These are phyloP conservation scores for Alsophila aescularia DNA, from an alignment of 2,888 invertebrate genomes.

Conservation along the genomic window DNA sequence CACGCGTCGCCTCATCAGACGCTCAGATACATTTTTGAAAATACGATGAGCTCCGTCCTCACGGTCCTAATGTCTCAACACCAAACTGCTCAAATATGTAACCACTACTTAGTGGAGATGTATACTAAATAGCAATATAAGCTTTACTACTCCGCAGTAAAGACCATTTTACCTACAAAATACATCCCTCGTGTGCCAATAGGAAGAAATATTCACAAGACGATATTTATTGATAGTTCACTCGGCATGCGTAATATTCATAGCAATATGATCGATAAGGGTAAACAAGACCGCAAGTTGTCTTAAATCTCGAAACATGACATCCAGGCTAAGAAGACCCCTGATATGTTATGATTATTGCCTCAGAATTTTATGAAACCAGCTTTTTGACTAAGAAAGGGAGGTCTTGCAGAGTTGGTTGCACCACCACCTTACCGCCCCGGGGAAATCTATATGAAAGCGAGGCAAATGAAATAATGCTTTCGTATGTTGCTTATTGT, in stretches of 20 bases:
- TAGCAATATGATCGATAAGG: conserved; percentile 46
- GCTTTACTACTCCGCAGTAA: neutral
- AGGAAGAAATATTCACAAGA: conserved; percentile 22
- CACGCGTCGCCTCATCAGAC: too few species aligned
- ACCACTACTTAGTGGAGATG: too few species aligned
- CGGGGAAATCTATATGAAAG: conserved; percentile 54
- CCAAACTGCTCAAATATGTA: too few species aligned
- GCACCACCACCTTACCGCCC: conserved; percentile 35
- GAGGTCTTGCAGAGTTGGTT: conserved; percentile 30
- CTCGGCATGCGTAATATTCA: conserved; percentile 33
- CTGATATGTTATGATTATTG: conserved; percentile 22
- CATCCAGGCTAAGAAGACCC: conserved; percentile 30
- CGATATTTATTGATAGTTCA: conserved; percentile 37
- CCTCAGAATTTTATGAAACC: conserved; percentile 12
- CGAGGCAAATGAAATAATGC: conserved; percentile 53
- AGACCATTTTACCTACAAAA: neutral
- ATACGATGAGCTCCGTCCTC: too few species aligned
- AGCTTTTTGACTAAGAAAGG: conserved; percentile 6
- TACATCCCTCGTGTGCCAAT: conserved; percentile 1
- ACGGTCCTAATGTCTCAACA: too few species aligned
- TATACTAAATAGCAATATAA: neutral
- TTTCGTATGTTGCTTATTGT: conserved; percentile 46
- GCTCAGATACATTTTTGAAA: too few species aligned
- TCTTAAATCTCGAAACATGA: conserved; percentile 34
- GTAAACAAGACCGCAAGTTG: conserved; percentile 37